Base-by-base conservation (phyloP, 2,888 invertebrate species). In the Polylopha cassiicola region DNA sequence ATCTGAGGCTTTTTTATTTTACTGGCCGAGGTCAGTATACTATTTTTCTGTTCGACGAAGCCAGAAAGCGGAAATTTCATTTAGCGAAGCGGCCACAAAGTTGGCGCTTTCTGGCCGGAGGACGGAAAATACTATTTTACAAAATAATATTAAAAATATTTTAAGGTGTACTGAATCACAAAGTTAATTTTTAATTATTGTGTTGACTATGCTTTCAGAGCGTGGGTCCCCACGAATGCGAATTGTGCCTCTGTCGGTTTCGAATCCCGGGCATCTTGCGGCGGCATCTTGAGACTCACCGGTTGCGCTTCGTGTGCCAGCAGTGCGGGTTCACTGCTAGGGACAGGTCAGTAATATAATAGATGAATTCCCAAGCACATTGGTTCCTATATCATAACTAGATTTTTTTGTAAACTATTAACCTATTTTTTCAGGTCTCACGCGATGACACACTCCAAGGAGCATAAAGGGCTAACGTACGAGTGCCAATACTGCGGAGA, bases 371-470 rank as follows among this genome's bases (percentile, higher is more conserved):
- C 3, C 3, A 15, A 2, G 14, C 6, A 26, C 8, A 26, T 26
- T 9, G 7, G 4, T 6, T 15, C 11, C n/a, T 18, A 4, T 14
- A 10, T 13, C 3, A 26, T 8, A 9, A n/a, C 9, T 8, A 17
- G 8, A 11, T 36, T 3, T 20, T 6, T 2, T 15, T 9, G 15
- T 22, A 4, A 23, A 10, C 5, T 2, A n/a, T n/a, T 5, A 2
- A 7, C 17, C 7, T 37, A 8, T 6, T 20, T 22, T 22, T 17
- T 11, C 37, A 48, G 48, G 20, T 49, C 48, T 1, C 46, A 49
- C 32, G 48, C 48, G 4, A 44, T 44, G 43, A 44, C 44, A 2
- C 48, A 49, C n/a, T 47, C 44, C 6, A 49, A 49, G 13, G 46
- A 46, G 37, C 48, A 49, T 22, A 46, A 39, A 15, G 48, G 48